Evolutionary conservation across 2,888 invertebrate species (phyloP), one percentile per base, ranked within the genome.

Genomic region (Eustalomyia histrio): DNA sequence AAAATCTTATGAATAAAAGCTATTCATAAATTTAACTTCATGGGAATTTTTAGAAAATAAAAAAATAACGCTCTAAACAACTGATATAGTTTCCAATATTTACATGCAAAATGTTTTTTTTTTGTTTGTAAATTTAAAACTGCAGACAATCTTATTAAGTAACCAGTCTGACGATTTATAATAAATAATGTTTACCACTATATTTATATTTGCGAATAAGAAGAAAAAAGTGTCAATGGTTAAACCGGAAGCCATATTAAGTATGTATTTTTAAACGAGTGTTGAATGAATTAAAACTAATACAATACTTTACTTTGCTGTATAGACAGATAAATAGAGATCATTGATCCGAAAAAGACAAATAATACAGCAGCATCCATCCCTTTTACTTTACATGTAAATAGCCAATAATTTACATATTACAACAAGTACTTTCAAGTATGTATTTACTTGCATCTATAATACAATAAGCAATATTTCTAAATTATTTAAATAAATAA

Each of bases 161-260:
- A 79, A 79, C 78, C 67, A 67, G 78, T 79, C 76, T 50, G 50
- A 58, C 67, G 61, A 79, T 79, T 71, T 79, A 52, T 67, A 73
- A 67, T 57, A 78, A 79, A 72, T 67, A 43, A 14, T 55, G 67
- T 39, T 79, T 68, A 73, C 78, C 78, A 79, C 67, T 73, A 79
- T 79, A 57, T 2, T 5, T 24, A 24, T 63, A 33, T 50, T 61
- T 57, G 78, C 67, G 67, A 67, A 72, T 63, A 21, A 55, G 14
- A 55, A 55, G 9, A 57, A 57, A 29, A 69, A 60, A 81, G 81
- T 81, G 81, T 81, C 81, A 81, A 81, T 81, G 78, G 74, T 78
- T 81, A 75, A 81, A 81, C 81, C 81, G 81, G 81, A 81, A 81
- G 78, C 78, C 81, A 78, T 78, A 74, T 79, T 76, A 74, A 81